Evolutionary conservation across 2,113 vertebrate species (phyloP), one percentile per base, ranked within the genome.

Genomic region (Physeter macrocephalus): DNA sequence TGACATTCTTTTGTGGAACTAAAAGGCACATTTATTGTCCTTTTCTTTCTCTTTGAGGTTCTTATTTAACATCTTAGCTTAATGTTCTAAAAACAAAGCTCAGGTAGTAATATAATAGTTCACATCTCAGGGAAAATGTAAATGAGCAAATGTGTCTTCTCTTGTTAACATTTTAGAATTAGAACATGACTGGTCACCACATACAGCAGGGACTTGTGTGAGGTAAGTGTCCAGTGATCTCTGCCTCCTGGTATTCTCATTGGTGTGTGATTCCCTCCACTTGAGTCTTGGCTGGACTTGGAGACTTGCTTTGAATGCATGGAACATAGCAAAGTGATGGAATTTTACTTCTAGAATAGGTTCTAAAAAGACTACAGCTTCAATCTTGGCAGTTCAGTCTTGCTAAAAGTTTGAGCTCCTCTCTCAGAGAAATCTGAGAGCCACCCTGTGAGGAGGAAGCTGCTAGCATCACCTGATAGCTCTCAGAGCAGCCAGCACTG

Each of bases 391-490:
- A 12, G 0, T 46, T 90, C 8, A 49, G 12, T 36, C 3, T 36
- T n/a, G 8, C 57, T 46, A 34, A 82, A 10, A 20, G 6, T 83
- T 27, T 36, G 2, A 8, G 41, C 5, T 2, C 23, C 27, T 34
- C 8, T 18, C 18, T 78, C 6, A 21, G 2, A 52, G 12, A 2
- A 57, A 92, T 62, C 21, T 71, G 39, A 52, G 6, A 62, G 1
- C 21, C 31, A 1, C 8, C 0, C 7, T 62, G 1, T 11, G 8
- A 83, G 31, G 27, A 54, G 31, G 6, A 3, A 5, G 0, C 3
- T 18, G 3, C 54, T 14, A 43, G 12, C 18, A 81, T 36, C 23
- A 82, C 43, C 1, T 49, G 13, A 2, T n/a, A 15, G 5, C 4
- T 59, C 17, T 80, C 25, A 59, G 17, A 2, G 3, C 2, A 84